Base-by-base conservation (phyloP, 2,797 vertebrate genomes). In the Pangasius sanitwongsei region DNA sequence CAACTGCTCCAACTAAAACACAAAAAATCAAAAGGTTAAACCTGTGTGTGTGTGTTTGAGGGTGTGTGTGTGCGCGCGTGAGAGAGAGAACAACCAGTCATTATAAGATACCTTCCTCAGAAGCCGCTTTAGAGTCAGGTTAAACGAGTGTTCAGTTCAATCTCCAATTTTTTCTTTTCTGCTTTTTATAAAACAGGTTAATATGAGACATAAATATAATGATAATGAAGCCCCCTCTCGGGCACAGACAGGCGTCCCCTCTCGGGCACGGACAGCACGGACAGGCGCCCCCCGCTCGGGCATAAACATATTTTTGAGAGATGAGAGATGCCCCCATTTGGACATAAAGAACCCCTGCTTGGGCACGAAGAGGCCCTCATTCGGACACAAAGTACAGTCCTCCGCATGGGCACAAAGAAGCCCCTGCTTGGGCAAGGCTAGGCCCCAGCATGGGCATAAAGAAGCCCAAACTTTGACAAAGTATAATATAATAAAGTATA, bases 1-100 rank as follows among this genome's bases (percentile, higher is more conserved):
- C 95, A 99, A 96, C 95, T 95, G 97, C 95, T 99, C 97, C 96
- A 99, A 97, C 98, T 99, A 95, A 94, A 96, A 95, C 72, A 95
- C 44, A 88, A 4, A 78, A 74, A 44, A 80, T n/a, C 28, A 6
- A 2, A 53, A 4, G 2, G 8, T 80, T 57, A 80, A 80, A 57
- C 34, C 0, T 4, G 7, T 25, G 23, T 15, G 41, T 25, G 28
- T 3, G 18, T 6, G 8, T 44, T n/a, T n/a, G n/a, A n/a, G n/a
- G n/a, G 41, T 50, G 25, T 28, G n/a, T 11, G 63, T 11, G n/a
- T 0, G 18, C 5, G 70, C 13, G 13, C 1, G 75, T 3, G 12
- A 28, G 34, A 18, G 9, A 9, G 16, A 20, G 53, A 81, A 59
- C 37, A 37, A 34, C 3, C 31, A 37, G 25, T 55, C 4, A 8